Base-by-base conservation (phyloP, 1,140 invertebrate genomes). In the Anastatus disparis region DNA sequence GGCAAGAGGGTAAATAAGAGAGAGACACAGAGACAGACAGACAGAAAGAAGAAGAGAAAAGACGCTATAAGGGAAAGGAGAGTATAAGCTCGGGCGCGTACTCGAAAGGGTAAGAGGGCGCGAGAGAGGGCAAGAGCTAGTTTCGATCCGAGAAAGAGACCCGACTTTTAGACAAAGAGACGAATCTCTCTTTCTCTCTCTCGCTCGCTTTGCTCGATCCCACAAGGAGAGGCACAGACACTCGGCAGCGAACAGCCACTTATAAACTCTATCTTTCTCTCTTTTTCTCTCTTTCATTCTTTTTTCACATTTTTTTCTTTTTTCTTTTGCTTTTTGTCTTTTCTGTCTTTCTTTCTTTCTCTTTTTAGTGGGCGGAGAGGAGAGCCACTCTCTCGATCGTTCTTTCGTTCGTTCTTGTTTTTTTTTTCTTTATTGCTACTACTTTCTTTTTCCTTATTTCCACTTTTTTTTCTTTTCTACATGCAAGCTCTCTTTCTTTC, bases 221-320 rank as follows among this genome's bases (percentile, higher is more conserved):
- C 78, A 79, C 78, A 81, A 81, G 78, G 75, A 80, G 78, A 80
- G 78, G 75, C 46, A 46, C 77, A 81, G 78, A 81, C 78, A 81
- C 79, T 81, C 79, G 76, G 78, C 40, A 38, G 3, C 67, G 17
- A 58, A n/a, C 17, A 44, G 48, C 58, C 67, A 62, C 78, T 80
- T 80, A 61, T 59, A 81, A 80, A 79, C 78, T 76, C 79, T 73
- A 72, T 66, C 9, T 35, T 69, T 70, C 64, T 58, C 66, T 27
- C 56, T 58, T 66, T 38, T 35, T 31, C 58, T 48, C n/a, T 31
- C 42, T 29, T 52, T 22, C 35, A n/a, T 31, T 13, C 20, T 6
- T 15, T 52, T 7, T 52, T 4, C 3, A n/a, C n/a, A 78, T 76
- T 75, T 78, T 74, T 75, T 72, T 12, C 27, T 35, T 35, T 50